These are phyloP conservation scores for Saturnia japonica DNA, from an alignment of 2,888 invertebrate genomes.

Conservation along the genomic window DNA sequence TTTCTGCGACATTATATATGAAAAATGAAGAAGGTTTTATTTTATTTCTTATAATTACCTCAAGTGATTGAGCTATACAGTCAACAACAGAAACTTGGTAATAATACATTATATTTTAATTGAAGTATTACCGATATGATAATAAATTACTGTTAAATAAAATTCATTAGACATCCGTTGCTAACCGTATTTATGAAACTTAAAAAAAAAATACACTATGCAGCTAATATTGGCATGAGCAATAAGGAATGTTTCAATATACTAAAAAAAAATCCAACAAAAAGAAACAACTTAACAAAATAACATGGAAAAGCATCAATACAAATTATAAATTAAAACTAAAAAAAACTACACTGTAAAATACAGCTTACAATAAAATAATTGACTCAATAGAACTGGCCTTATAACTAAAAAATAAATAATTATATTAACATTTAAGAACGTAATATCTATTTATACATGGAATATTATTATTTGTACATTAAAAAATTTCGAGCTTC, in stretches of 20 bases:
- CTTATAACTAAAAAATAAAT: slow-evolving; percentile 75
- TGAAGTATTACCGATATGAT: not conserved
- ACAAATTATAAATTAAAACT: slow-evolving; percentile 20
- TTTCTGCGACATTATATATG: not conserved
- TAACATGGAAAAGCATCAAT: slow-evolving; percentile 20
- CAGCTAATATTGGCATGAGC: slow-evolving; percentile 16
- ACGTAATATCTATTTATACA: slow-evolving; percentile 25
- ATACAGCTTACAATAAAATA: slow-evolving; percentile 31
- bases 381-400: slow-evolving; percentile 78
- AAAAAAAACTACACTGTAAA: slow-evolving; percentile 20
- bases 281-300: slow-evolving; percentile 22
- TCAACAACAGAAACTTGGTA: not conserved
- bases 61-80: not conserved
- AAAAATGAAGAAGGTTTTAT: not conserved
- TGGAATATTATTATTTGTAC: slow-evolving; percentile 61
- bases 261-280: slow-evolving; percentile 22
- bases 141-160: no score
- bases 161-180: not conserved
- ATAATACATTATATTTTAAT: not conserved
- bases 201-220: not conserved
- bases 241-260: slow-evolving; percentile 20
- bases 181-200: not conserved
- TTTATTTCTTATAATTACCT: not conserved
- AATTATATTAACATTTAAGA: slow-evolving; percentile 49
- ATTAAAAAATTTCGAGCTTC: slow-evolving; percentile 73